Evolutionary conservation across 1,140 invertebrate species (phyloP), one percentile per base, ranked within the genome.

Genomic region (Drosophila mauritiana): DNA sequence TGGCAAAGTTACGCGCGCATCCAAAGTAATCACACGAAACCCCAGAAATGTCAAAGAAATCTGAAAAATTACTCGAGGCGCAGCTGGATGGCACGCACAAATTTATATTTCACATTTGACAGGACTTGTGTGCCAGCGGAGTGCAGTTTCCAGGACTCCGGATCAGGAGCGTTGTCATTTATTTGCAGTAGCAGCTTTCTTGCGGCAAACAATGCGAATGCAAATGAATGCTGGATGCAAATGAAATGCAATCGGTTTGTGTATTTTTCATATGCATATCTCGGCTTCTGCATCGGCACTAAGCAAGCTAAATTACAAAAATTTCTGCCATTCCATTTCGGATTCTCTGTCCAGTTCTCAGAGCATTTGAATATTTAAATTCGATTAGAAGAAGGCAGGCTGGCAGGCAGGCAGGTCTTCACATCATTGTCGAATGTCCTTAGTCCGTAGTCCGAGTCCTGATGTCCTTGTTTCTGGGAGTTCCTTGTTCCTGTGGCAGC

Each of bases 1-100:
- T 15, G 46, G 15, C 46, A 68, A 53, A 68, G 64, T 68, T 65
- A 36, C 31, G 31, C 31, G 42, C 42, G 25, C 48, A 54, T n/a
- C 27, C 62, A 15, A 69, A 62, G 52, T 58, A 70, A 73, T 72
- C 67, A 36, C 27, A 53, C 10, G 36, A 59, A 59, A 34, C 55
- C 43, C 22, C 34, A 67, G 54, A 67, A 75, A 78, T 88, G 83
- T 88, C 83, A 83, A 79, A 86, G 67, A 80, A 72, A 65, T 79
- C 67, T 73, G 83, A 86, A 79, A 86, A 88, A 88, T 88, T 79
- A 69, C 70, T 69, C 56, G 61, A 72, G 70, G 69, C 54, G 43
- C 55, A 73, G 43, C 52, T 75, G 73, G 53, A 34, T 74, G 53
- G 40, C 73, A 76, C 73, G 73, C 73, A 76, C 73, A 58, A 72